Evolutionary conservation across 2,113 vertebrate genomes (phyloP).

Genomic region (Dicaeum eximium): DNA sequence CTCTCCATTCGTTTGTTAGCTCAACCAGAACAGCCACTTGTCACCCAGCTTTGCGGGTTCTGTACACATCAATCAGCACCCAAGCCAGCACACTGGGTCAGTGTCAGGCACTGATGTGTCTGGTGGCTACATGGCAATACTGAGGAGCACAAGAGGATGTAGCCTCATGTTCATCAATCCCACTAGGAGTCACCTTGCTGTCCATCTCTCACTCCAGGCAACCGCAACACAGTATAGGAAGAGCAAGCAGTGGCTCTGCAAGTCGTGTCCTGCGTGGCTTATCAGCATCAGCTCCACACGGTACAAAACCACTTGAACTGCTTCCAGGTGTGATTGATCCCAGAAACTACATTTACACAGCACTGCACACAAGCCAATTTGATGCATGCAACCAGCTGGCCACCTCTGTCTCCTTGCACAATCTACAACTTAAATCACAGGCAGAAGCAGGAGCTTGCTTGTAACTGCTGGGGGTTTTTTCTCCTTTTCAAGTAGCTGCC

Average conservation of each 20-base stretch:
- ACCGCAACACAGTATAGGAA: rapidly evolving
- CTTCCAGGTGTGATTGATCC: not conserved
- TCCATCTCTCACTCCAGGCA: not conserved
- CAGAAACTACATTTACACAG: not conserved
- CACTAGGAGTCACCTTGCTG: not conserved
- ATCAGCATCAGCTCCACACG: not conserved
- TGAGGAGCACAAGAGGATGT: not conserved
- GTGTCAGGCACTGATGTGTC: rapidly evolving
- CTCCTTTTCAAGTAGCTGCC: not conserved
- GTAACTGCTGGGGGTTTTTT: not conserved
- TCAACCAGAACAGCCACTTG: not conserved
- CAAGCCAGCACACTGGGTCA: rapidly evolving
- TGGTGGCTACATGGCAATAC: not conserved
- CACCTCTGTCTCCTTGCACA: not conserved
- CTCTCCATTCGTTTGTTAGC: not conserved
- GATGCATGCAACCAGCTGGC: not conserved
- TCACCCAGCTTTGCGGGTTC: not conserved
- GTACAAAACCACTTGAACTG: not conserved
- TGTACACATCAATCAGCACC: not conserved
- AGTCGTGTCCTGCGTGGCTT: not conserved
- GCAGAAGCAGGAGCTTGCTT: not conserved
- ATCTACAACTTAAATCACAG: not conserved
- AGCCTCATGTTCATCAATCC: not conserved
- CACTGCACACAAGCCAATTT: not conserved
- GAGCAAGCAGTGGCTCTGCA: not conserved